These are phyloP conservation scores for Myopa tessellatipennis DNA, from an alignment of 2,888 invertebrate species.

Conservation along the genomic window DNA sequence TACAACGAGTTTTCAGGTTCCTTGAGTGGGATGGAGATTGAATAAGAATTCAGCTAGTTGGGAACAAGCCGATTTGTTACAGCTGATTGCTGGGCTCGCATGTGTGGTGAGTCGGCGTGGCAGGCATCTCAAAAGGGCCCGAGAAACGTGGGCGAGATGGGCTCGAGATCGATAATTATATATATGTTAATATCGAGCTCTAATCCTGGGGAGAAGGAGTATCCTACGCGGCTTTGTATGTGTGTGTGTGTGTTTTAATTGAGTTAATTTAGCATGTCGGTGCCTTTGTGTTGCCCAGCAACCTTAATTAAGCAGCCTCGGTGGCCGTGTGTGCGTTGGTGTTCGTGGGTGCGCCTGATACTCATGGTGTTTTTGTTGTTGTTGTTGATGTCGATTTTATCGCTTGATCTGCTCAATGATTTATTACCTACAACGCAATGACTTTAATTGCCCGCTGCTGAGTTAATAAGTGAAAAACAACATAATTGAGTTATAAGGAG, in stretches of 20 bases:
- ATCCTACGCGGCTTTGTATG: not conserved
- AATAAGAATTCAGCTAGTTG: not conserved
- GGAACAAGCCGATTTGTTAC: not conserved
- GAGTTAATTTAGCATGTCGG: conserved; percentile 27
- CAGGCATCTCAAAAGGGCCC: not conserved
- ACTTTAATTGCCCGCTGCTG: not conserved
- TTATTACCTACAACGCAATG: conserved; percentile 4
- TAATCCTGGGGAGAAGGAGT: not conserved
- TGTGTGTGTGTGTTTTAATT: conserved; percentile 28
- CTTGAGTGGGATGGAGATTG: too few species aligned
- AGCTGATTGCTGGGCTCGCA: not conserved
- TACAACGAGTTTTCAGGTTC: not conserved
- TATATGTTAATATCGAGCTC: not conserved
- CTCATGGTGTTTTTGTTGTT: not conserved
- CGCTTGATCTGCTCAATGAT: conserved; percentile 20
- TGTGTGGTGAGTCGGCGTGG: not conserved
- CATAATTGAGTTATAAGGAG: not conserved
- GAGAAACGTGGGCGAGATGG: not conserved
- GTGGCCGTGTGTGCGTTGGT: conserved; percentile 12
- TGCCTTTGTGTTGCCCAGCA: conserved; percentile 8
- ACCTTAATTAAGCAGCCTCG: conserved; percentile 20
- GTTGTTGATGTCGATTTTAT: not conserved
- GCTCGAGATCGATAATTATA: not conserved
- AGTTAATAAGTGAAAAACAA: not conserved
- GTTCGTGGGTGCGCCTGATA: not conserved